These are phyloP conservation scores for Nyctibius grandis DNA, from an alignment of 2,797 vertebrate species.

Conservation along the genomic window DNA sequence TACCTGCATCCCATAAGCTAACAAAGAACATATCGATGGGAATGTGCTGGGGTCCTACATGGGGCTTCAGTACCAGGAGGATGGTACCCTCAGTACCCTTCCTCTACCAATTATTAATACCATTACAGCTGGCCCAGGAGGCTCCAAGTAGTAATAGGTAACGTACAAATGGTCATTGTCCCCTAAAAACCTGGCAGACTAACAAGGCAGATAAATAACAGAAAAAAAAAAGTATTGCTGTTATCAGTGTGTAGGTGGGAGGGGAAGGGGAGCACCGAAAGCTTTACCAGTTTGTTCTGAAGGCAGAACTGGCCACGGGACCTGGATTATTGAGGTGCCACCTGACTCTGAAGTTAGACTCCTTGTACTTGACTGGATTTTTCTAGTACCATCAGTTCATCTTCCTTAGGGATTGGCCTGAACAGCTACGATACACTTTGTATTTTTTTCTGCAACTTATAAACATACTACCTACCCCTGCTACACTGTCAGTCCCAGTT, in stretches of 20 bases:
- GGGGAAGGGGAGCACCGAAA: background rate
- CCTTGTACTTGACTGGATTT: background rate
- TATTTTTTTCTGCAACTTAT: background rate
- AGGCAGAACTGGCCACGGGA: background rate
- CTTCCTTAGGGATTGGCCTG: background rate
- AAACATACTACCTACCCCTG: background rate
- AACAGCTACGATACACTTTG: background rate
- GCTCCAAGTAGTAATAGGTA: background rate
- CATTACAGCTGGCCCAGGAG: background rate
- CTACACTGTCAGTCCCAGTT: background rate
- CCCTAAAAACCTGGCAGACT: background rate
- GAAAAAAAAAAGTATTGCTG: background rate
- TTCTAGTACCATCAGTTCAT: background rate
- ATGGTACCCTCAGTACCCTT: background rate
- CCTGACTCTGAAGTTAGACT: background rate
- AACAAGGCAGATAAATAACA: background rate
- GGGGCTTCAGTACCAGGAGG: background rate
- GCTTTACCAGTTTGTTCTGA: background rate
- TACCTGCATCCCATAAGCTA: background rate
- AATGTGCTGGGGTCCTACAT: fast-evolving
- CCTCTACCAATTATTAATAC: background rate
- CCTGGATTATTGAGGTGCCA: background rate
- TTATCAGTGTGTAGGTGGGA: background rate
- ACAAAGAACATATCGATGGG: fast-evolving
- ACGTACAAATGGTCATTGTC: background rate